Conservation (phyloP, 1,140 invertebrate species). For the Rhyacophila brunnea region DNA sequence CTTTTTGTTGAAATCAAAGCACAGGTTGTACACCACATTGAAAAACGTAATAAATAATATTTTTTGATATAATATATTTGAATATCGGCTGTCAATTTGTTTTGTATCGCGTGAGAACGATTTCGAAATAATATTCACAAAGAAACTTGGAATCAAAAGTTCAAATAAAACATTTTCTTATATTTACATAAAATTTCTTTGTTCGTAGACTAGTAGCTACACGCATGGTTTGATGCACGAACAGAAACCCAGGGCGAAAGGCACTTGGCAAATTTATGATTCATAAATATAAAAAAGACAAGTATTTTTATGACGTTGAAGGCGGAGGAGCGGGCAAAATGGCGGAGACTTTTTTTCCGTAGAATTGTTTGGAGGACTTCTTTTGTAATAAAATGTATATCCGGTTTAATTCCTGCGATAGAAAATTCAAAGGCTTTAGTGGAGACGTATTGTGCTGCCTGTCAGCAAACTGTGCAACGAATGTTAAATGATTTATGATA, state of each 20-base stretch:
- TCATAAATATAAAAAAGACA: neutral
- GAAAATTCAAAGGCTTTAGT: constrained; percentile 3
- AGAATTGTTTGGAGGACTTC: neutral
- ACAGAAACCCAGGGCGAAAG: neutral
- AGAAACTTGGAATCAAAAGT: no score
- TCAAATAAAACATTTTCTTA: no score
- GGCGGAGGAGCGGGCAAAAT: neutral
- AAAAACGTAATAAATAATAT: no score
- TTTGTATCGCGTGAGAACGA: no score
- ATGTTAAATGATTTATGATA: neutral
- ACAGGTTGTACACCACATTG: no score
- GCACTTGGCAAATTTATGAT: neutral
- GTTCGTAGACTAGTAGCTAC: no score
- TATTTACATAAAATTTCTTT: no score
- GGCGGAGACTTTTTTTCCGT: neutral
- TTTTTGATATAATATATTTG: no score
- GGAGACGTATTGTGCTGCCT: neutral
- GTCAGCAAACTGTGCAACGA: neutral
- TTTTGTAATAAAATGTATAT: neutral
- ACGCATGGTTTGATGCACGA: no score
- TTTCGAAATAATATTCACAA: no score
- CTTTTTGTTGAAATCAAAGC: no score
- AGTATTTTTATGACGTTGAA: neutral
- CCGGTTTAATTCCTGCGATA: neutral
- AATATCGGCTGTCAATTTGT: no score